Percentiles rank a stretch among this genome's conserved stretches.
Conservation (phyloP, 2,113 vertebrate genomes). For the Ardeotis arabs region DNA sequence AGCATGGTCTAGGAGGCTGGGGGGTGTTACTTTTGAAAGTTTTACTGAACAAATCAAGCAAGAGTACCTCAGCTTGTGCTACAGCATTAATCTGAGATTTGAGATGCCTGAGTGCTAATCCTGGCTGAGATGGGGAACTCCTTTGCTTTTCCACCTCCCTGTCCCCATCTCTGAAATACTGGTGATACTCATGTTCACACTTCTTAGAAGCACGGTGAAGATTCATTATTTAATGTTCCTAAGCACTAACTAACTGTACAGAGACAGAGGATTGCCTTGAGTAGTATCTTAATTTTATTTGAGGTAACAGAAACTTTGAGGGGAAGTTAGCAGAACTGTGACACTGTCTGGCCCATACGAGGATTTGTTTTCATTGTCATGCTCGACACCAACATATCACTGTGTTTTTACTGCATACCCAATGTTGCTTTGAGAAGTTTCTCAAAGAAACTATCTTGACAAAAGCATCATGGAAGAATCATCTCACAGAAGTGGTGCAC, state of each 20-base stretch:
- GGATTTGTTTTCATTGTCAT: background rate
- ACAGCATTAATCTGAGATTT: background rate
- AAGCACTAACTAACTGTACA: background rate
- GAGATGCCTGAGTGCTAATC: background rate
- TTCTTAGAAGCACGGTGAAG: background rate
- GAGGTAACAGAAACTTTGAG: background rate
- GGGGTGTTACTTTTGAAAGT: background rate
- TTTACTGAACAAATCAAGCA: background rate
- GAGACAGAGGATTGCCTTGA: background rate
- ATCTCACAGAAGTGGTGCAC: background rate
- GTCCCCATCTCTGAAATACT: background rate
- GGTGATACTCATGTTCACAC: background rate
- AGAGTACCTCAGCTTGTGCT: background rate
- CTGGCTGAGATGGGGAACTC: background rate
- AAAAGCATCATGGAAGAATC: background rate
- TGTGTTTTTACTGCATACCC: background rate
- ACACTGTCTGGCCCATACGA: fast-evolving
- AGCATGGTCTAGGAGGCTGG: background rate
- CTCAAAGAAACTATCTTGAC: background rate
- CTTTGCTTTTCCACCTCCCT: background rate
- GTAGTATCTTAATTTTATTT: background rate
- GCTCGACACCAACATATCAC: fast-evolving
- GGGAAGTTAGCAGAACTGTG: background rate
- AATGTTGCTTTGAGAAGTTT: background rate
- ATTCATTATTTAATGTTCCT: background rate